Conservation (phyloP, 2,113 vertebrate species). For the Prionailurus bengalensis region DNA sequence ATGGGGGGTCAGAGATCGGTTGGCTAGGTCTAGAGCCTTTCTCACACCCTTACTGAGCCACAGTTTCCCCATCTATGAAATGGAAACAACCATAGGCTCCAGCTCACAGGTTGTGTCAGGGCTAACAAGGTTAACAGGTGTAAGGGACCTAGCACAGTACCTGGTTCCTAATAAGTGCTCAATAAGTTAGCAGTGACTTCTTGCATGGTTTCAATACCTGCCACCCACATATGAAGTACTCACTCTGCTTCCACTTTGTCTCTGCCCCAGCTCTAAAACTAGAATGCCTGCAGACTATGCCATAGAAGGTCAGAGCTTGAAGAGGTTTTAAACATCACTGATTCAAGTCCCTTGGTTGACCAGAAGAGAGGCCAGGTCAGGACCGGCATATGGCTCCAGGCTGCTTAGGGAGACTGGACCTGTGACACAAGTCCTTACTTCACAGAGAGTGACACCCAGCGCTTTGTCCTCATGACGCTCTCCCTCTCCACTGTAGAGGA, state of each 20-base stretch:
- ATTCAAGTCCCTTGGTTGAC: background rate
- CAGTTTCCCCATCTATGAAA: background rate
- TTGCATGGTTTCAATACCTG: background rate
- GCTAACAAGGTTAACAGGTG: fast-evolving
- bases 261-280: background rate
- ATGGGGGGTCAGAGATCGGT: background rate
- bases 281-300: background rate
- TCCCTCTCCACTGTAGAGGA: background rate
- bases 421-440: background rate
- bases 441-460: background rate
- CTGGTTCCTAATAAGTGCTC: background rate
- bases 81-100: background rate
- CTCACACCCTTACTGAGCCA: background rate
- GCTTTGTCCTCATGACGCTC: background rate
- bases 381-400: background rate
- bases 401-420: background rate
- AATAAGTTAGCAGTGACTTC: background rate
- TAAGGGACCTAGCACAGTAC: background rate
- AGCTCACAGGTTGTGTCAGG: background rate
- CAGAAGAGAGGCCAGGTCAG: background rate
- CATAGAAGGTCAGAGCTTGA: background rate
- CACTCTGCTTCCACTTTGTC: background rate
- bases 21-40: background rate
- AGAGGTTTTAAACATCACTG: background rate
- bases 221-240: background rate